Percentiles rank a stretch among this genome's conserved stretches.
Conservation (phyloP, 2,113 vertebrate species). For the Perca flavescens region DNA sequence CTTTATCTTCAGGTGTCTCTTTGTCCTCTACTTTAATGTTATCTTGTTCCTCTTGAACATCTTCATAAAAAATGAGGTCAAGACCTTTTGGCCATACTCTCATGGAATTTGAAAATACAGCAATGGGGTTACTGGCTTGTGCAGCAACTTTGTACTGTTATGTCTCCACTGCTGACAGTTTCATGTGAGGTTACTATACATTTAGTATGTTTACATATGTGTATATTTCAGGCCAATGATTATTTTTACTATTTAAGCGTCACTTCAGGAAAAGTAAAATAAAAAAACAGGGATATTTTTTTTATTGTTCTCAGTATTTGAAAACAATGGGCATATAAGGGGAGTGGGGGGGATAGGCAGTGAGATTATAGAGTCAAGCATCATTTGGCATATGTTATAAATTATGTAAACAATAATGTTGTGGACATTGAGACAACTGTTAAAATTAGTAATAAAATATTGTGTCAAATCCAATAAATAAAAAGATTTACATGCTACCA, state of each 20-base stretch:
- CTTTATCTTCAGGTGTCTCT: conserved; percentile 37
- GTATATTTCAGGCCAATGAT: background rate
- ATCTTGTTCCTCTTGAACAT: conserved; percentile 20
- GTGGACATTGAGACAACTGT: conserved; percentile 18
- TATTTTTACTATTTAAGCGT: background rate
- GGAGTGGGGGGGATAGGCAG: background rate
- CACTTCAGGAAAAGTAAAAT: background rate
- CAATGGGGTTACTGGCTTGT: background rate
- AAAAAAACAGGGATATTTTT: background rate
- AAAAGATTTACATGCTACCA: conserved; percentile 27
- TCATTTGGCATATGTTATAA: background rate
- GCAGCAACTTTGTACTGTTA: background rate
- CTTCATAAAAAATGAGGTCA: conserved; percentile 27
- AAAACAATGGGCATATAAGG: background rate
- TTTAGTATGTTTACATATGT: background rate
- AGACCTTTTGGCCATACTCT: conserved; percentile 1
- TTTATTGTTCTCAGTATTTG: background rate
- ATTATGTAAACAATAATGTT: conserved; percentile 4
- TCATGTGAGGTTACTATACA: background rate
- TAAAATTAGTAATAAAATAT: conserved; percentile 30
- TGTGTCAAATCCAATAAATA: conserved; percentile 35
- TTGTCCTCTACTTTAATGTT: conserved; percentile 18
- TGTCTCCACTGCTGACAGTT: background rate
- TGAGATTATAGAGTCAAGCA: background rate
- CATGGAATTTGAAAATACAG: background rate